A percentile compares a stretch with the other conserved stretches of the same genome.
Evolutionary conservation across 2,113 vertebrate genomes (phyloP).

Genomic region (Prunella fulvescens): DNA sequence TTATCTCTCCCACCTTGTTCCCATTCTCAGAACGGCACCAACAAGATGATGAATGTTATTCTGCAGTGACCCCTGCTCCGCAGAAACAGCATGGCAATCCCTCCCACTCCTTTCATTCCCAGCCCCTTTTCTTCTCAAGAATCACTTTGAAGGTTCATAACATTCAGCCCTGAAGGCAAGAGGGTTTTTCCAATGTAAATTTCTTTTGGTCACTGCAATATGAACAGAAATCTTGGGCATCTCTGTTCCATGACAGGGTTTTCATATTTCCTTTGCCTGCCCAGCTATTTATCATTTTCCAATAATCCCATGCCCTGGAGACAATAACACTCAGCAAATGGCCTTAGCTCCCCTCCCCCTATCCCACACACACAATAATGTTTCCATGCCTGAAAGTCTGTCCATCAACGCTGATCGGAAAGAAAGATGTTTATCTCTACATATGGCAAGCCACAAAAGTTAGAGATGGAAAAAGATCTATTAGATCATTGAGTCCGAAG

Average conservation of each 20-base stretch:
- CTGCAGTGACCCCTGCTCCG: constrained; percentile 15
- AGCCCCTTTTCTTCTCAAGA: constrained; percentile 45
- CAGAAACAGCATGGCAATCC: constrained; percentile 3
- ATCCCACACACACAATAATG: constrained; percentile 15
- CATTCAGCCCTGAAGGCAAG: constrained; percentile 57
- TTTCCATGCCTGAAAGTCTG: constrained; percentile 50
- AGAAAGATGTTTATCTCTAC: constrained; percentile 58
- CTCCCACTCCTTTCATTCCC: constrained; percentile 36
- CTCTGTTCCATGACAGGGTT: constrained; percentile 58
- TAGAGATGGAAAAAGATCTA: constrained; percentile 48
- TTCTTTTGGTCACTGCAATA: constrained; percentile 60
- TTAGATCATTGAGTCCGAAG: constrained; percentile 6
- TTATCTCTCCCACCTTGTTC: constrained; percentile 58
- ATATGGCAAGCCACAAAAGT: constrained; percentile 49
- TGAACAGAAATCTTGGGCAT: constrained; percentile 51
- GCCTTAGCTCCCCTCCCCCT: constrained; percentile 12
- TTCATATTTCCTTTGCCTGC: constrained; percentile 70
- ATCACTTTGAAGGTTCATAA: constrained; percentile 61
- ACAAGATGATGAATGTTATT: constrained; percentile 58
- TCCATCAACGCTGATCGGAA: constrained; percentile 29
- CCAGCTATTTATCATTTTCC: constrained; percentile 84
- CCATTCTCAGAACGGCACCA: constrained; percentile 15
- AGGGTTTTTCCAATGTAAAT: constrained; percentile 70
- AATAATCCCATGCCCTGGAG: constrained; percentile 80
- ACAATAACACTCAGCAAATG: constrained; percentile 69